These are phyloP conservation scores for Tetraneura akinire DNA, from an alignment of 1,140 invertebrate species.

Conservation along the genomic window DNA sequence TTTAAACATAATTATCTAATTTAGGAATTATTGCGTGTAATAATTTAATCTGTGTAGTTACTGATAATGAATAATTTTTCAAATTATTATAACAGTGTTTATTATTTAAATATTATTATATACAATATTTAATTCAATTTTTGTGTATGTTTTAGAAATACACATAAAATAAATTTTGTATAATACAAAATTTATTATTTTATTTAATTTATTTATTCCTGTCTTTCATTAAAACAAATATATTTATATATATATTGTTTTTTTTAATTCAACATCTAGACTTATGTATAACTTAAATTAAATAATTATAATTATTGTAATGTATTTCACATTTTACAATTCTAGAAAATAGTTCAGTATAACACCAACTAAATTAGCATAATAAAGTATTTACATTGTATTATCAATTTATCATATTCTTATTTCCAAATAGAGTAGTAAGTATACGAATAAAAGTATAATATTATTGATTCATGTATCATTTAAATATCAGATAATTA, in stretches of 20 bases:
- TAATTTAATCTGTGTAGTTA: conserved; percentile 35
- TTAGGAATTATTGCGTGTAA: conserved; percentile 39
- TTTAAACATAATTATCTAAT: conserved; percentile 23
- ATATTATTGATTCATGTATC: background rate
- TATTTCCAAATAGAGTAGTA: background rate
- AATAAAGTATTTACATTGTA: background rate
- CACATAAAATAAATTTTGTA: conserved; percentile 15
- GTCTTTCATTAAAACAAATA: background rate
- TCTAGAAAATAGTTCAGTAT: conserved; percentile 9
- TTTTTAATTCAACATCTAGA: conserved; percentile 13
- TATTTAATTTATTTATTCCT: conserved; percentile 10
- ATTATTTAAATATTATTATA: conserved; percentile 25
- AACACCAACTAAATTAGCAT: background rate
- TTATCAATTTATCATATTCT: background rate
- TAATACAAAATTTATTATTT: conserved; percentile 1
- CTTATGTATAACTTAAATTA: conserved; percentile 12
- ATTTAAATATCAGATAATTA: conserved; percentile 12
- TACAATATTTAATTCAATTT: background rate
- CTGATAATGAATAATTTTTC: conserved; percentile 18
- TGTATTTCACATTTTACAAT: background rate
- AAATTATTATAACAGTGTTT: conserved; percentile 36
- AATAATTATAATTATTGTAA: conserved; percentile 19
- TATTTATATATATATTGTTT: conserved; percentile 22
- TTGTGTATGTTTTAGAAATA: conserved; percentile 4
- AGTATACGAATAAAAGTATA: conserved; percentile 17